These are phyloP conservation scores for Zapornia atra DNA, from an alignment of 2,113 vertebrate genomes.

Conservation along the genomic window DNA sequence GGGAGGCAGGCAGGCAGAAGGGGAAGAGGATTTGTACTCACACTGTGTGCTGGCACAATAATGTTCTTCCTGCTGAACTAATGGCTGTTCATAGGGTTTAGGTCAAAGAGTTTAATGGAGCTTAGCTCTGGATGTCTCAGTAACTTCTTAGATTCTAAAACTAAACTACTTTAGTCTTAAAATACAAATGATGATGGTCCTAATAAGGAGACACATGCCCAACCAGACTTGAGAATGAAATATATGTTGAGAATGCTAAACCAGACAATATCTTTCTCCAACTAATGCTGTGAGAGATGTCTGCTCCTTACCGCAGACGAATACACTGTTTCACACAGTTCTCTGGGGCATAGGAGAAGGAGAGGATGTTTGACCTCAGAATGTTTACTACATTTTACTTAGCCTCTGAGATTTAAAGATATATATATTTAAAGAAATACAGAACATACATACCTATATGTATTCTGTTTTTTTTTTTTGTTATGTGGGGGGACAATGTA, in stretches of 20 bases:
- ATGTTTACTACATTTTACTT: neutral
- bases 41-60: conserved; percentile 55
- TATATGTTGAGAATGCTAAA: conserved; percentile 25
- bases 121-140: conserved; percentile 63
- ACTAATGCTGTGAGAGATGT: neutral
- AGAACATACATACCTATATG: neutral
- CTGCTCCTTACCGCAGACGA: neutral
- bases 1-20: conserved; percentile 11
- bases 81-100: conserved; percentile 55
- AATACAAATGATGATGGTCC: conserved; percentile 55
- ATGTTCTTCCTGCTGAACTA: conserved; percentile 67
- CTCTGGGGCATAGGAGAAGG: neutral
- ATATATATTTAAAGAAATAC: neutral
- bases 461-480: neutral
- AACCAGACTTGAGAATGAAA: neutral
- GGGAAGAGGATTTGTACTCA: conserved; percentile 52
- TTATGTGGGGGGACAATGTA: neutral
- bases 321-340: neutral
- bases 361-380: neutral
- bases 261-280: neutral
- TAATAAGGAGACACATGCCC: conserved; percentile 19
- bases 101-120: conserved; percentile 69
- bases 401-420: neutral
- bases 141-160: conserved; percentile 58
- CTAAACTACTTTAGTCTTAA: conserved; percentile 49